Evolutionary conservation across 2,113 vertebrate genomes (phyloP), one percentile per base, ranked within the genome.

Genomic region (Xenopus laevis): DNA sequence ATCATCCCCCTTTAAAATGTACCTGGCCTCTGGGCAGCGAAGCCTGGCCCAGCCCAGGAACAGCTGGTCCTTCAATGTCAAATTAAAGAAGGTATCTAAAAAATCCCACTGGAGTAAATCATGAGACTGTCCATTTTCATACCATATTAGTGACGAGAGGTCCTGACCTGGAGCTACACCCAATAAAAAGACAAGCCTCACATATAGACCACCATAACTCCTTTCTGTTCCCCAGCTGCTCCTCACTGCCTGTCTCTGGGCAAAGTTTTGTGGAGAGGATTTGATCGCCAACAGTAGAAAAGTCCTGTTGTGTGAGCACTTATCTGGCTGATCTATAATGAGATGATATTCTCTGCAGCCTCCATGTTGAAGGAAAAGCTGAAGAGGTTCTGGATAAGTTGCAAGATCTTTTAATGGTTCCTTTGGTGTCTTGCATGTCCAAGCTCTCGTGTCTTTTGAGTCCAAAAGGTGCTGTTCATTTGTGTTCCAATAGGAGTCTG

Each of bases 101-200:
- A 91, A 95, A 62, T 93, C 91, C 95, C 95, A 96, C 82, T 94
- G 92, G 58, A 96, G 85, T 10, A 96, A 77, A 83, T 96, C 95
- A 1, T 72, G 13, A 4, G 90, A 86, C 11, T 23, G 81, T 10
- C 0, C 9, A 77, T 86, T 91, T 83, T 95, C 95, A 30, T 88
- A 91, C 8, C 6, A 71, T 55, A 95, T 78, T 80, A 95, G 88
- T 2, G 63, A 40, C 0, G 87, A 82, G 2, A 96, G 83, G 65
- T 94, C 87, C 0, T 93, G 94, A 0, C 81, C 83, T 0, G 60
- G 23, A 0, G 87, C 85, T 17, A 90, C 77, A 46, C 95, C 95
- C 0, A 96, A 83, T 18, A 96, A 89, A 79, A 96, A 96, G 15
- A 96, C 79, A 0, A 90, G 89, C 15, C 87, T 86, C 0, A 94